Percentiles rank a stretch among this genome's conserved stretches.
phyloP scores from a whole-genome alignment of 2,797 vertebrate species.

The Centropyge bicolor region DNA sequence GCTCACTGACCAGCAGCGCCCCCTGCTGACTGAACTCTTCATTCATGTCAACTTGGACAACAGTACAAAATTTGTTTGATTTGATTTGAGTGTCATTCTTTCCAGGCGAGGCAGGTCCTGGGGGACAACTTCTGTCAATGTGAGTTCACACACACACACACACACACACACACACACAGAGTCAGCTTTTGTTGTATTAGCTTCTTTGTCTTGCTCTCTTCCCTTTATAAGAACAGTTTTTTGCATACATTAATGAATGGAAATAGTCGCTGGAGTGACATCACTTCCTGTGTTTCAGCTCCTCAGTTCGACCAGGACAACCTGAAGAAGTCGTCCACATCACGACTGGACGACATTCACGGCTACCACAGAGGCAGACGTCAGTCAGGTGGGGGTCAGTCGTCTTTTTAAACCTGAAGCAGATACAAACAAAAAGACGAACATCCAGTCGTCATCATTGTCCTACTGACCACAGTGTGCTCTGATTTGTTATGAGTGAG shows the following conservation, averaged over 20 bases:
- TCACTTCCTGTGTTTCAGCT: conserved; percentile 71
- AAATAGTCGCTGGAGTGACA: conserved; percentile 10
- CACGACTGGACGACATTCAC: conserved; percentile 82
- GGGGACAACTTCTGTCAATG: conserved; percentile 89
- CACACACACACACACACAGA: background rate
- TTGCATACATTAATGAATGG: too few relatives aligned
- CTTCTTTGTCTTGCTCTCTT: background rate
- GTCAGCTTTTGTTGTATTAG: background rate
- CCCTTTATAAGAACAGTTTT: too few relatives aligned
- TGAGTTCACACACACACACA: conserved; percentile 76
- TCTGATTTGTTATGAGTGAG: too few relatives aligned
- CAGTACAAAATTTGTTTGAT: background rate
- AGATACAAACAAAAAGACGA: too few relatives aligned
- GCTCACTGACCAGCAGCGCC: background rate
- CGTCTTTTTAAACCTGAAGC: background rate
- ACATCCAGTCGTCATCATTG: too few relatives aligned
- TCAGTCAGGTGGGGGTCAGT: conserved; percentile 83
- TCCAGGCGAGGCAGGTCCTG: conserved; percentile 91
- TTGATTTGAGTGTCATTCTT: background rate
- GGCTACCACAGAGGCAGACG: conserved; percentile 85
- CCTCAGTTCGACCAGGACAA: conserved; percentile 82
- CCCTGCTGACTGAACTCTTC: too few relatives aligned
- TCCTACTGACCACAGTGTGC: too few relatives aligned
- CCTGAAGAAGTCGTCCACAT: conserved; percentile 78
- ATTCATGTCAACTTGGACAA: too few relatives aligned